Percentiles rank a stretch among this genome's conserved stretches.
phyloP scores from a whole-genome alignment of 2,797 vertebrate species.

The Aotus griseimembra region DNA sequence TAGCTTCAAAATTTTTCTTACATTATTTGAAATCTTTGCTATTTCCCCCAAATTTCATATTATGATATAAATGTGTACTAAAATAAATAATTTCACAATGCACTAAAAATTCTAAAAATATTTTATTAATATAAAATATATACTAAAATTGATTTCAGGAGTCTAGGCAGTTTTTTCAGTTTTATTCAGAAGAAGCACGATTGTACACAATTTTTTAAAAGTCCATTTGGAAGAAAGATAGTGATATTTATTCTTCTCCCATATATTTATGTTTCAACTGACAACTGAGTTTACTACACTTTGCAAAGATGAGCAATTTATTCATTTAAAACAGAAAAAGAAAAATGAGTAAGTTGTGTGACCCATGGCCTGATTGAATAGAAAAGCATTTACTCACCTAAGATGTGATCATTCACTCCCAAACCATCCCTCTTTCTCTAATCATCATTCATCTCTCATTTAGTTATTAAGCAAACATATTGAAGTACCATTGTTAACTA shows the following conservation, averaged over 20 bases:
- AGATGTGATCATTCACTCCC: background rate
- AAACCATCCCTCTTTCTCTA: background rate
- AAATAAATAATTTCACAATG: background rate
- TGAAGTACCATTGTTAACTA: background rate
- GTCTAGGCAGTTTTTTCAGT: background rate
- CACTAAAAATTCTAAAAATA: background rate
- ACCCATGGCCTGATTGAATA: background rate
- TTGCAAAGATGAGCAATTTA: background rate
- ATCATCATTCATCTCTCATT: background rate
- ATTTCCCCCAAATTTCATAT: background rate
- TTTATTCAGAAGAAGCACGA: background rate
- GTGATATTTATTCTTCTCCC: background rate
- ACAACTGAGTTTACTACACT: background rate
- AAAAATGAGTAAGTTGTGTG: background rate
- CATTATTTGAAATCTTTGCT: background rate
- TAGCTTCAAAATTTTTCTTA: background rate
- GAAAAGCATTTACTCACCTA: background rate
- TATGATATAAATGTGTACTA: background rate
- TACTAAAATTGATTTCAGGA: background rate
- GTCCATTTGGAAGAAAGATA: background rate
- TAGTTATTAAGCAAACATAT: background rate
- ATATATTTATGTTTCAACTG: background rate
- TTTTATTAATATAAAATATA: background rate
- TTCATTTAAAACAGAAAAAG: background rate
- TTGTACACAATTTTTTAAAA: background rate